Conservation (phyloP, 2,113 vertebrate genomes). For the Daboia siamensis region DNA sequence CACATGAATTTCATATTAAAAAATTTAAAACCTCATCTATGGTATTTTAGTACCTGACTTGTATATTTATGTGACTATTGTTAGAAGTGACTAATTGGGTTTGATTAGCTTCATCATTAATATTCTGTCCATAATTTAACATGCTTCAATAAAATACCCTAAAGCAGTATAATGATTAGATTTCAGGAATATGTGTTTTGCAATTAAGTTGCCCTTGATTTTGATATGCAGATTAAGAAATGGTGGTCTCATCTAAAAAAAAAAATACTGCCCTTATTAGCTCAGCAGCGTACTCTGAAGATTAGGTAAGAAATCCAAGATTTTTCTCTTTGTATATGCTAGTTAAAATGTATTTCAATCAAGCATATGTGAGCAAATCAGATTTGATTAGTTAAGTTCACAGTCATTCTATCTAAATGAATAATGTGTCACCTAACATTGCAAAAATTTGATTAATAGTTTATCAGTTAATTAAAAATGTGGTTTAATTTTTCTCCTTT, state of each 20-base stretch:
- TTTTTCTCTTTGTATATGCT: constrained; percentile 82
- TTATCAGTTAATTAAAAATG: constrained; percentile 88
- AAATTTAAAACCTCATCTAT: constrained; percentile 70
- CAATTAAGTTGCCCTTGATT: constrained; percentile 88
- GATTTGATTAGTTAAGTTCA: constrained; percentile 88
- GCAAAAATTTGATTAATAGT: constrained; percentile 88
- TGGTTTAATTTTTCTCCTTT: constrained; percentile 74
- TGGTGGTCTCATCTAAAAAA: constrained; percentile 81
- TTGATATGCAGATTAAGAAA: constrained; percentile 88
- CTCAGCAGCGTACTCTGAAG: constrained; percentile 83
- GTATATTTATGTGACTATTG: constrained; percentile 88
- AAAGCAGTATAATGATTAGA: constrained; percentile 87
- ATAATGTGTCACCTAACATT: constrained; percentile 88
- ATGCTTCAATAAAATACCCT: constrained; percentile 88
- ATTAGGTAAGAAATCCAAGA: constrained; percentile 83
- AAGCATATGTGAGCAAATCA: constrained; percentile 86
- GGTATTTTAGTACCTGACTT: constrained; percentile 77
- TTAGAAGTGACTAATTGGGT: constrained; percentile 87
- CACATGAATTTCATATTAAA: constrained; percentile 70
- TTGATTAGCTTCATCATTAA: constrained; percentile 87
- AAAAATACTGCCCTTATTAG: constrained; percentile 82
- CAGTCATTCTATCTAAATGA: constrained; percentile 85
- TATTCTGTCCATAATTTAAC: constrained; percentile 88
- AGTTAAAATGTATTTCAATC: constrained; percentile 87
- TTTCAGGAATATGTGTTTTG: constrained; percentile 89